Evolutionary conservation across 1,140 invertebrate genomes (phyloP).

Genomic region (Caenorhabditis remanei): DNA sequence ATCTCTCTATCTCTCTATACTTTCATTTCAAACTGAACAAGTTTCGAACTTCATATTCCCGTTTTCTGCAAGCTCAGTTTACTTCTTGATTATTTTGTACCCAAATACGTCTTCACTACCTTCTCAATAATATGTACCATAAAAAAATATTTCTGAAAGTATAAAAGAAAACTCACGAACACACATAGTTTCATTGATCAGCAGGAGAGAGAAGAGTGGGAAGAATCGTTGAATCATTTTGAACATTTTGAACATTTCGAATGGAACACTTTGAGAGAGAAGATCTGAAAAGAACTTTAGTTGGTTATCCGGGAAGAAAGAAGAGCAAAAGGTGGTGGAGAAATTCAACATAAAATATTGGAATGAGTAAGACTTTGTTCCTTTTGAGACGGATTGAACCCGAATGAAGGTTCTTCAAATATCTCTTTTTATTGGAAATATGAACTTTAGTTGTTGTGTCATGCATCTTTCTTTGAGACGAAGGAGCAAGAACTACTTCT

Average conservation of each 20-base stretch:
- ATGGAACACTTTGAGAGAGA: background rate
- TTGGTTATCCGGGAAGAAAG: background rate
- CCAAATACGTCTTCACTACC: no score
- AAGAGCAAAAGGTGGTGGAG: background rate
- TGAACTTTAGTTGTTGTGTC: background rate
- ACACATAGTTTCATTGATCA: constrained; percentile 29
- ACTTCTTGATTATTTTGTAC: no score
- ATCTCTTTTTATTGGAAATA: background rate
- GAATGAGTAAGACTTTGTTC: no score
- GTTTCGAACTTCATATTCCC: no score
- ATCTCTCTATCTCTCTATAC: no score
- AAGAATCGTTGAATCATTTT: constrained; percentile 20
- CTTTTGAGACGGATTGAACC: no score
- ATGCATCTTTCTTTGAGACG: background rate
- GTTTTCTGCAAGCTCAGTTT: no score
- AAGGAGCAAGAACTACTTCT: background rate
- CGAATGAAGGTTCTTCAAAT: background rate
- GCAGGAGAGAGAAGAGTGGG: constrained; percentile 10
- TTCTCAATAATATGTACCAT: no score
- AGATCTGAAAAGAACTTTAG: background rate
- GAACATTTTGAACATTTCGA: background rate
- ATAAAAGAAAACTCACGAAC: constrained; percentile 14
- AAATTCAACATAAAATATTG: background rate
- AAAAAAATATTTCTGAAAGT: no score
- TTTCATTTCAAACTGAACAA: no score